Conservation (phyloP, 2,797 vertebrate genomes). For the Brotula barbata region DNA sequence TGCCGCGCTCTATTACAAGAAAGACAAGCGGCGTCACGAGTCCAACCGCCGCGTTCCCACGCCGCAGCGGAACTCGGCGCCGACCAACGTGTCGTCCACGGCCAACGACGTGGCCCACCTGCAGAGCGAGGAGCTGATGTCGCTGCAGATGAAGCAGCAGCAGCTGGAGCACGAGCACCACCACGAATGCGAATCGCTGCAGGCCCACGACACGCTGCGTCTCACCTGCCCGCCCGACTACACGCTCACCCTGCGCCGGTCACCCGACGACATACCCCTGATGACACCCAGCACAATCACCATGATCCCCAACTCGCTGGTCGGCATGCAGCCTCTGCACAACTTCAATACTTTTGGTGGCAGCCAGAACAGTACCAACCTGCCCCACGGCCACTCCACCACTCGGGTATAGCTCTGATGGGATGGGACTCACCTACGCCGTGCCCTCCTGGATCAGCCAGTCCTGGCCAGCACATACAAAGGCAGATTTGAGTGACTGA, state of each 20-base stretch:
- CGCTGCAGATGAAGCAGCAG: conserved; percentile 94
- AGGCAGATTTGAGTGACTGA: conserved; percentile 33
- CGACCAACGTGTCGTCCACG: conserved; percentile 49
- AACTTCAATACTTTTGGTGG: conserved; percentile 93
- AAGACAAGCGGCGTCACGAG: conserved; percentile 92
- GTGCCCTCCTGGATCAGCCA: not conserved
- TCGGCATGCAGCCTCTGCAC: conserved; percentile 92
- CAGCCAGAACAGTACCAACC: conserved; percentile 93
- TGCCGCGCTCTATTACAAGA: conserved; percentile 94
- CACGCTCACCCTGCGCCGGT: conserved; percentile 90
- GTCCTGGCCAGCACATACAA: conserved; percentile 2
- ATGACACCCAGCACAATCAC: conserved; percentile 97
- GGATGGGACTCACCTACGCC: not conserved
- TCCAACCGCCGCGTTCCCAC: conserved; percentile 87
- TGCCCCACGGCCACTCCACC: conserved; percentile 95
- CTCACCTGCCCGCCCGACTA: conserved; percentile 94
- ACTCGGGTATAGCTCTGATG: conserved; percentile 90
- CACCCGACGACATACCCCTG: conserved; percentile 91
- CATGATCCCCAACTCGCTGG: conserved; percentile 94
- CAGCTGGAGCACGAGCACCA: conserved; percentile 82
- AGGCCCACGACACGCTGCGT: conserved; percentile 87
- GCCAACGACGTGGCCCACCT: conserved; percentile 89
- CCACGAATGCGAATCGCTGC: conserved; percentile 87
- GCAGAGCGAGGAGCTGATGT: conserved; percentile 91
- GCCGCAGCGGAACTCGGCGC: conserved; percentile 80